phyloP scores from a whole-genome alignment of 2,888 invertebrate genomes.

The Diaphora mendica region DNA sequence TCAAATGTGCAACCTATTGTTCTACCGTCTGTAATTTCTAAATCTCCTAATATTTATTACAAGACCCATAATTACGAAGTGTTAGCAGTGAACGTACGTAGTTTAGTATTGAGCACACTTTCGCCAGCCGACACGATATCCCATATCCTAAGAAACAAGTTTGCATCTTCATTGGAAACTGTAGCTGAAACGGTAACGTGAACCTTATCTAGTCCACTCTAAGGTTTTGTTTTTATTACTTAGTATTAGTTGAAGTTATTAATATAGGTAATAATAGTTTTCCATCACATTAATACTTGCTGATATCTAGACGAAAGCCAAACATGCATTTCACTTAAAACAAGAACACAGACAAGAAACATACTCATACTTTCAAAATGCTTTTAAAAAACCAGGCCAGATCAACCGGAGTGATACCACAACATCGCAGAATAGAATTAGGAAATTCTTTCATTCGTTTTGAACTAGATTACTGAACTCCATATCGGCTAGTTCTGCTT shows the following conservation, averaged over 20 bases:
- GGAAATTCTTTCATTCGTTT: no score
- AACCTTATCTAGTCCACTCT: slow-evolving; percentile 6
- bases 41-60: slow-evolving; percentile 11
- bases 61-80: slow-evolving; percentile 17
- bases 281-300: background rate
- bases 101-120: slow-evolving; percentile 43
- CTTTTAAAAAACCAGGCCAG: no score
- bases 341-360: background rate
- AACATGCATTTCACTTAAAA: background rate
- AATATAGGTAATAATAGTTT: background rate
- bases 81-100: background rate
- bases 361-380: no score
- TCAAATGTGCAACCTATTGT: slow-evolving; percentile 10
- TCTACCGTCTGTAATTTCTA: slow-evolving; percentile 9
- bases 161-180: slow-evolving; percentile 24
- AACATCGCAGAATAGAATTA: no score
- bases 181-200: slow-evolving; percentile 23
- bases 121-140: slow-evolving; percentile 31
- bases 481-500: no score
- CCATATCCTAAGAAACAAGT: slow-evolving; percentile 34
- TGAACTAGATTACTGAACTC: no score
- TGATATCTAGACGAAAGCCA: background rate
- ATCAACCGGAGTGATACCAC: no score
- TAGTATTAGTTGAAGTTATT: background rate
- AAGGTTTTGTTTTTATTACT: background rate